Evolutionary conservation across 1,140 invertebrate genomes (phyloP).

Genomic region (Anoplolepis gracilipes): DNA sequence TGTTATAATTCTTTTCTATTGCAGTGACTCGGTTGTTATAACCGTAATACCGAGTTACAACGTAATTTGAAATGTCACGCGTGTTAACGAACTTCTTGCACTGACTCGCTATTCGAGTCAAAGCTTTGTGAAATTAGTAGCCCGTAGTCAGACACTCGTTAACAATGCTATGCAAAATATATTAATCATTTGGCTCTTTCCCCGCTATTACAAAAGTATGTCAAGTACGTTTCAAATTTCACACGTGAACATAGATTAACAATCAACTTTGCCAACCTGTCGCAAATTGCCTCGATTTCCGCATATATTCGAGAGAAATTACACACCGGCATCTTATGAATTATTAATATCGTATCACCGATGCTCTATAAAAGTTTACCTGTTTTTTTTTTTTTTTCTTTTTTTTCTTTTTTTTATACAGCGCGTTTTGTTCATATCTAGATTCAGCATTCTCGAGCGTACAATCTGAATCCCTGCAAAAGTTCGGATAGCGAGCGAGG

Average conservation of each 20-base stretch:
- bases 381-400: not conserved
- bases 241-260: conserved; percentile 35
- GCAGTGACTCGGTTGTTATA: too few species aligned
- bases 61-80: conserved; percentile 2
- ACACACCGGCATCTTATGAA: conserved; percentile 20
- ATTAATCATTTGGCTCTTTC: conserved; percentile 32
- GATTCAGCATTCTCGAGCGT: not conserved
- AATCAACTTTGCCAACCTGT: conserved; percentile 3
- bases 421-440: not conserved
- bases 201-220: conserved; percentile 21
- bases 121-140: conserved; percentile 48
- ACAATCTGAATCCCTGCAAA: not conserved
- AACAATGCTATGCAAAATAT: conserved; percentile 9
- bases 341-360: conserved; percentile 21
- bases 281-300: conserved; percentile 1
- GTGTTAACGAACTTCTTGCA: conserved; percentile 52
- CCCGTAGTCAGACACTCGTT: not conserved
- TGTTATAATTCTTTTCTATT: not conserved
- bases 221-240: not conserved
- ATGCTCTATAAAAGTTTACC: not conserved
- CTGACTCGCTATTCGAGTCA: not conserved
- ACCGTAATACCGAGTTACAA: too few species aligned
- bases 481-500: conserved; percentile 4
- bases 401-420: conserved; percentile 1
- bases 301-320: not conserved